Evolutionary conservation across 2,797 vertebrate genomes (phyloP).

Genomic region (Podarcis siculus): DNA sequence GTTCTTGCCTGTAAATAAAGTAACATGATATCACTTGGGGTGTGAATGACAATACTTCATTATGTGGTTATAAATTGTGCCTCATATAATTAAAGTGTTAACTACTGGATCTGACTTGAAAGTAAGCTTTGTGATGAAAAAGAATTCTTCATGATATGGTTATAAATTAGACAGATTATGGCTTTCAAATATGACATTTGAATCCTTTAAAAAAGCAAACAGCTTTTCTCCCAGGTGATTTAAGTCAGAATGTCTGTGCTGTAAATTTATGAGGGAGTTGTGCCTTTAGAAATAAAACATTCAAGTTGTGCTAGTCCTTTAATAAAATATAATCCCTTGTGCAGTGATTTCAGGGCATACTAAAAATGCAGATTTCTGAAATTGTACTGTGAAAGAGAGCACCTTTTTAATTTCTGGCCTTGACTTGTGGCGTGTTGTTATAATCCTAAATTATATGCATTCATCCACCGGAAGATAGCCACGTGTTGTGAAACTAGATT

Average conservation of each 20-base stretch:
- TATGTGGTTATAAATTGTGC: background rate
- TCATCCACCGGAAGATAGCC: background rate
- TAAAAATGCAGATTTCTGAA: background rate
- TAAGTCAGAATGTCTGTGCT: background rate
- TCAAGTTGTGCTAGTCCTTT: background rate
- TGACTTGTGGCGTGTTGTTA: background rate
- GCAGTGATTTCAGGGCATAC: background rate
- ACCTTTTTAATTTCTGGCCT: background rate
- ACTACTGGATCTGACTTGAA: background rate
- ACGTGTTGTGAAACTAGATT: background rate
- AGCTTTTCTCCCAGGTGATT: background rate
- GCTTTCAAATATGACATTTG: background rate
- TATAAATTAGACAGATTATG: background rate
- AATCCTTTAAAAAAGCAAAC: background rate
- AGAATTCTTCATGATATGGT: background rate
- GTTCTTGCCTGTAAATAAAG: background rate
- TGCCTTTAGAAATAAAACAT: background rate
- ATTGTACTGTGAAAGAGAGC: background rate
- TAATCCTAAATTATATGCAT: background rate
- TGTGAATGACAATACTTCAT: background rate
- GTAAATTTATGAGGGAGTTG: background rate
- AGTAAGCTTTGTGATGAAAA: background rate
- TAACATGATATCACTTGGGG: background rate
- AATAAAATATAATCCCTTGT: background rate
- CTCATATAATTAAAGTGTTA: background rate